phyloP scores from a whole-genome alignment of 2,888 invertebrate species.

The Phasia obesa region DNA sequence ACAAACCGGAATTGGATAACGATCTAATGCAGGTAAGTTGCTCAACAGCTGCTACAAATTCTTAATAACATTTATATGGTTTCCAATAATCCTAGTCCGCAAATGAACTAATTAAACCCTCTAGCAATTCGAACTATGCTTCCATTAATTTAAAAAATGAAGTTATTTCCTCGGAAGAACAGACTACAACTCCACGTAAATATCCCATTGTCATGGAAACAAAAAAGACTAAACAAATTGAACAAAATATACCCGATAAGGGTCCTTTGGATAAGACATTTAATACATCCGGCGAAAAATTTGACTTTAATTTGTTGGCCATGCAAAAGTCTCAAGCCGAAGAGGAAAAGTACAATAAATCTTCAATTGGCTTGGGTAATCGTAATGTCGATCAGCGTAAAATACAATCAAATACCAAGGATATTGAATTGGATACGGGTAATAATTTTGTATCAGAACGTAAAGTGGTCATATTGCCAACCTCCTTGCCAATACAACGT shows the following conservation, averaged over 20 bases:
- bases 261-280: conserved; percentile 58
- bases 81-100: conserved; percentile 74
- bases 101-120: conserved; percentile 79
- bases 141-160: conserved; percentile 80
- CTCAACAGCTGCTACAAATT: no score
- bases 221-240: conserved; percentile 26
- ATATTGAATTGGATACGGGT: conserved; percentile 82
- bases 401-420: conserved; percentile 83
- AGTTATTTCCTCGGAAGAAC: conserved; percentile 74
- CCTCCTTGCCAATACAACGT: conserved; percentile 79
- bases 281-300: conserved; percentile 54
- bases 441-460: conserved; percentile 82
- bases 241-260: conserved; percentile 49
- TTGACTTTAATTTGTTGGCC: conserved; percentile 51
- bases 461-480: conserved; percentile 80
- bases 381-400: conserved; percentile 81
- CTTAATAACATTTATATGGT: neutral
- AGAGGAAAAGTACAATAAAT: conserved; percentile 81
- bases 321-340: conserved; percentile 52
- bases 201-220: conserved; percentile 51
- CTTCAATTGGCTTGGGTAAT: conserved; percentile 72
- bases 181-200: conserved; percentile 32
- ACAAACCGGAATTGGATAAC: conserved; percentile 82
- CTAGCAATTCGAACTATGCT: conserved; percentile 75
- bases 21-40: conserved; percentile 57